Evolutionary conservation across 2,113 vertebrate genomes (phyloP), one percentile per base, ranked within the genome.

Genomic region (Glareola pratincola): DNA sequence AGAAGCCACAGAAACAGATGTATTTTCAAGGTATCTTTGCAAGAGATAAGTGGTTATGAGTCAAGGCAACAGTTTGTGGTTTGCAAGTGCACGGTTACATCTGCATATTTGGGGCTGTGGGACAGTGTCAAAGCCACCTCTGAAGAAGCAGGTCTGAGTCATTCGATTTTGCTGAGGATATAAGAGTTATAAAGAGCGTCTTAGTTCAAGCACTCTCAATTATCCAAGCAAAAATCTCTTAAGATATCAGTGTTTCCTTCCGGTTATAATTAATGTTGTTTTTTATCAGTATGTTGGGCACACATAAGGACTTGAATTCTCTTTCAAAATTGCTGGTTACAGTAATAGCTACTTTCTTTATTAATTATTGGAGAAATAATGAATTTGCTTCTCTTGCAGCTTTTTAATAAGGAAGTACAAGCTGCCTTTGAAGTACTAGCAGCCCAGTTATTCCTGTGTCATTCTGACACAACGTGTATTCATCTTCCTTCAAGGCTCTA

Each of bases 351-450:
- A 48, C n/a, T 85, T 91, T 60, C 50, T 83, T 86, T 62, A 84
- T 85, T 95, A 96, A 88, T 94, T 94, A 87, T 69, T 90, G 21
- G 91, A 78, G 36, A 92, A 96, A 90, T 66, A 92, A 94, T 0
- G 0, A 90, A 82, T 81, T 93, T 29, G 56, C 19, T 88, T 92
- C 30, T 92, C 67, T 92, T 85, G 34, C 50, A 91, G 48, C 54
- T 83, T 56, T 95, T 75, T 90, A 95, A 91, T 85, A 94, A 94
- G 87, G 85, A 96, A 92, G 45, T 75, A 74, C 50, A 92, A 82
- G 53, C 75, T 86, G 68, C 59, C 85, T 97, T 94, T 95, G 93
- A 96, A 95, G 84, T 95, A 54, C 32, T 69, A 85, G 85, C 73
- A 95, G 62, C 69, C 81, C 72, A 79, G 75, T 95, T 97, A 80